Conservation (phyloP, 2,888 invertebrate genomes). For the Drosophila eohydei region DNA sequence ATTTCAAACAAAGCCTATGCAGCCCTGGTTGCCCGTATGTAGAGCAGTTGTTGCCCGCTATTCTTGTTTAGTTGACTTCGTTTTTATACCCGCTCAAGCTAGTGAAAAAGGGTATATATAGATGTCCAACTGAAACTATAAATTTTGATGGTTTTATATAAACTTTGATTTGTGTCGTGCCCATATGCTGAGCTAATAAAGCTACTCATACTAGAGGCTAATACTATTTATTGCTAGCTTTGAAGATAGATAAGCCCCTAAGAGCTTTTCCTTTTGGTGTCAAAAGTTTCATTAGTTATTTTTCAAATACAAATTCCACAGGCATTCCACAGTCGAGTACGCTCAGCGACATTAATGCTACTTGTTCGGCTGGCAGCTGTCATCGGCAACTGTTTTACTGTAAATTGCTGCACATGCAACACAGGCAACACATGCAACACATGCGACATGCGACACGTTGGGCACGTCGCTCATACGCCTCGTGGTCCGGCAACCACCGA, state of each 20-base stretch:
- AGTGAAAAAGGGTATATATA: not conserved
- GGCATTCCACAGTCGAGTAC: not conserved
- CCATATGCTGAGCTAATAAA: not conserved
- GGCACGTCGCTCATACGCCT: constrained; percentile 68
- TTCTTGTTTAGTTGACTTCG: constrained; percentile 58
- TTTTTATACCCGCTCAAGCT: constrained; percentile 15
- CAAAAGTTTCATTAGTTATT: not conserved
- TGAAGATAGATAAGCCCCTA: too few species aligned
- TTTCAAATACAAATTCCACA: not conserved
- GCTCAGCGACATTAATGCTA: too few species aligned
- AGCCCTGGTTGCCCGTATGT: constrained; percentile 42
- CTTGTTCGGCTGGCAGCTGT: constrained; percentile 20
- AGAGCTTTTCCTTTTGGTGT: not conserved
- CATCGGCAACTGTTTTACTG: constrained; percentile 37
- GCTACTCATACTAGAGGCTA: not conserved
- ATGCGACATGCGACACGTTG: constrained; percentile 54
- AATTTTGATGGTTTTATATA: not conserved
- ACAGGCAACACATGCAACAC: constrained; percentile 31
- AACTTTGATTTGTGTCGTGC: not conserved
- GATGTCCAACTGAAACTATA: not conserved
- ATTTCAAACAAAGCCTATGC: not conserved
- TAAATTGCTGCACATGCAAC: constrained; percentile 44
- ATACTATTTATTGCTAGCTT: not conserved
- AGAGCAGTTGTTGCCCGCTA: constrained; percentile 15
- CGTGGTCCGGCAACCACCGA: constrained; percentile 11